These are phyloP conservation scores for Syngnathus typhle DNA, from an alignment of 2,113 vertebrate species.

Conservation along the genomic window DNA sequence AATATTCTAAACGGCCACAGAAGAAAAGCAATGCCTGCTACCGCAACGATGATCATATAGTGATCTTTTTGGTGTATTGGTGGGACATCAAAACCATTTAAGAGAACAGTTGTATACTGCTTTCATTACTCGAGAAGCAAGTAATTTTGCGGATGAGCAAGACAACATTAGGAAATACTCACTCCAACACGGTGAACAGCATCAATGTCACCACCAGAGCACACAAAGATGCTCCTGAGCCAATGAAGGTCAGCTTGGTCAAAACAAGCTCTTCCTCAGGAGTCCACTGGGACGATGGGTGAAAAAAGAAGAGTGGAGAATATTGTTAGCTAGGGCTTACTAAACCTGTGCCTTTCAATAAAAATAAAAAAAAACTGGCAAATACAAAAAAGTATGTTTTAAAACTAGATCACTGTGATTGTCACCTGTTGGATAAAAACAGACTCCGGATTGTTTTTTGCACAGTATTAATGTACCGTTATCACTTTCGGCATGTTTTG, in stretches of 20 bases:
- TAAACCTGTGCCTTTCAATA: not conserved
- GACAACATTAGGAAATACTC: constrained; percentile 50
- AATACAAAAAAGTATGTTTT: too few relatives aligned
- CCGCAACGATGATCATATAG: not conserved
- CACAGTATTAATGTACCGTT: not conserved
- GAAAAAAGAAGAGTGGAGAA: not conserved
- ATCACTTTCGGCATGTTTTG: not conserved
- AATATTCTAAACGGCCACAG: constrained; percentile 47
- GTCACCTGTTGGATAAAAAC: too few relatives aligned
- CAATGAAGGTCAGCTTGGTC: constrained; percentile 77
- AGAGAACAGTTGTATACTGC: not conserved
- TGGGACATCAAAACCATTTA: not conserved
- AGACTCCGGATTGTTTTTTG: too few relatives aligned
- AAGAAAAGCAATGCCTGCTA: constrained; percentile 23
- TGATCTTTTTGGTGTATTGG: constrained; percentile 9
- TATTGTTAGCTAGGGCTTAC: not conserved
- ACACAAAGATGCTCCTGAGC: constrained; percentile 75
- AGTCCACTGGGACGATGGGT: constrained; percentile 62
- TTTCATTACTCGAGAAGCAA: constrained; percentile 3
- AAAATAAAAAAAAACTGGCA: too few relatives aligned
- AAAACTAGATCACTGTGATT: too few relatives aligned
- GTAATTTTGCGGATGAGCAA: not conserved
- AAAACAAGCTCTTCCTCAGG: constrained; percentile 68
- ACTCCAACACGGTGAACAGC: constrained; percentile 77
- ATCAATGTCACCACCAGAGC: constrained; percentile 76